These are phyloP conservation scores for Catharus minimus DNA, from an alignment of 2,113 vertebrate genomes.

Conservation along the genomic window DNA sequence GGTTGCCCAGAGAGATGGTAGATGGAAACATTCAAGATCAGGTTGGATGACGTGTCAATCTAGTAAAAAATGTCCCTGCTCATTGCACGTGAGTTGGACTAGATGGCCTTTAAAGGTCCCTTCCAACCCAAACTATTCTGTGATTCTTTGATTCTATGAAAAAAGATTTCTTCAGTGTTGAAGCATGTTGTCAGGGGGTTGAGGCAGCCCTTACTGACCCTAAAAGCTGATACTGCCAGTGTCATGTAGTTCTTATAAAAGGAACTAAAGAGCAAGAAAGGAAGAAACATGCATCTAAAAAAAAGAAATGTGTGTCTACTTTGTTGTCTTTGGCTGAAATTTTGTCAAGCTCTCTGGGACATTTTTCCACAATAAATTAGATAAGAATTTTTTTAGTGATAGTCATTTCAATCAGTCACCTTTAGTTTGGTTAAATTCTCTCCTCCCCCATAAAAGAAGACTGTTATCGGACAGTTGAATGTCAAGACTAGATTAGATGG, in stretches of 20 bases:
- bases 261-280: neutral
- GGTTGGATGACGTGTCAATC: neutral
- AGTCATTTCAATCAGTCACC: neutral
- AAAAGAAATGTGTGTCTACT: neutral
- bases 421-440: neutral
- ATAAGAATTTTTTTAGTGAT: neutral
- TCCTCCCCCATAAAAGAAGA: neutral
- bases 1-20: neutral
- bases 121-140: neutral
- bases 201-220: neutral
- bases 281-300: neutral
- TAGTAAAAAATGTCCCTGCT: neutral
- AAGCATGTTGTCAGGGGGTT: neutral
- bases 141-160: neutral
- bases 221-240: neutral
- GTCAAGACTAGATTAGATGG: neutral
- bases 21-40: neutral
- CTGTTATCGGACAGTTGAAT: neutral
- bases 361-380: neutral
- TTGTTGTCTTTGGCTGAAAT: neutral
- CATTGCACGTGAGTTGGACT: neutral
- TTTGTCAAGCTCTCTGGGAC: neutral
- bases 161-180: neutral
- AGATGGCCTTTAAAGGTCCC: neutral
- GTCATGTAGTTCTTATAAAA: neutral